These are phyloP conservation scores for Phyllostomus hastatus DNA, from an alignment of 2,113 vertebrate genomes.

Conservation along the genomic window DNA sequence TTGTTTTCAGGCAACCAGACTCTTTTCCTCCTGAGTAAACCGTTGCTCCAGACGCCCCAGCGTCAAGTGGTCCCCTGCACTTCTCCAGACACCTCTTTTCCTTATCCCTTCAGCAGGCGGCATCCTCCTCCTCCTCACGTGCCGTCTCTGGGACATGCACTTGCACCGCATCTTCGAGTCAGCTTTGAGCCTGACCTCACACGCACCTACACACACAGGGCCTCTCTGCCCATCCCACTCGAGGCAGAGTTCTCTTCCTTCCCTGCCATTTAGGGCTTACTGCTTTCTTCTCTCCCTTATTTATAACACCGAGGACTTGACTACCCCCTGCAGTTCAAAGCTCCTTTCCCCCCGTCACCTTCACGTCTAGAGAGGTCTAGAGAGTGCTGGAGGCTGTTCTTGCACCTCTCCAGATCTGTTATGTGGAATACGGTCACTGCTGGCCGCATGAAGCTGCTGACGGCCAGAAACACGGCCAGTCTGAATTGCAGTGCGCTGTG, in stretches of 20 bases:
- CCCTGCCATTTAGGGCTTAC: background rate
- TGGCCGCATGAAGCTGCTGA: no score
- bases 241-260: background rate
- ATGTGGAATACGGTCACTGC: background rate
- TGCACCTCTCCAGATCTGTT: background rate
- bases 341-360: background rate
- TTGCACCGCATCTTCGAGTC: background rate
- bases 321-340: background rate
- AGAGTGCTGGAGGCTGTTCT: background rate
- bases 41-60: background rate
- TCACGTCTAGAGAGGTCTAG: background rate
- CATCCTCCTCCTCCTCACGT: fast-evolving
- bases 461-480: background rate
- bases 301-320: background rate
- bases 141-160: fast-evolving
- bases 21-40: background rate
- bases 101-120: background rate
- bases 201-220: background rate
- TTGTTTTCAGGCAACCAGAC: background rate
- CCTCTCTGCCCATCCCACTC: background rate
- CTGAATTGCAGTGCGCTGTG: background rate
- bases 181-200: background rate
- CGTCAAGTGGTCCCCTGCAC: background rate
- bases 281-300: background rate
- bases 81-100: background rate